Conservation (phyloP, 2,113 vertebrate species). For the Rhagologus leucostigma region DNA sequence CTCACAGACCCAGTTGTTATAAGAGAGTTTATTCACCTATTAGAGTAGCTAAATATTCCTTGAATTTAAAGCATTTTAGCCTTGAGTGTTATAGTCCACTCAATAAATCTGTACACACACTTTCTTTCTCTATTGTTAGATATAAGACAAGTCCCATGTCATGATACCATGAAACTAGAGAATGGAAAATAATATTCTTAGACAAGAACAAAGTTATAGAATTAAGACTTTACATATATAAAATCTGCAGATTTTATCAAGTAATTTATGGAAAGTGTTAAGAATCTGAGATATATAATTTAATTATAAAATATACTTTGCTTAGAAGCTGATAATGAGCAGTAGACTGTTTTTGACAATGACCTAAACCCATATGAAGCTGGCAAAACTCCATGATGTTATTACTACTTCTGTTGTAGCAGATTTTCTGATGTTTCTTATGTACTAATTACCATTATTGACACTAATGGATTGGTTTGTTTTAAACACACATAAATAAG, state of each 20-base stretch:
- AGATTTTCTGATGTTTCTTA: background rate
- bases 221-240: background rate
- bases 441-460: background rate
- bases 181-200: background rate
- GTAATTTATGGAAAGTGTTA: background rate
- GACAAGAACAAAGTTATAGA: background rate
- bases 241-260: background rate
- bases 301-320: background rate
- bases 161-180: background rate
- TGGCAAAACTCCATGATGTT: background rate
- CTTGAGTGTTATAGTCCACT: fast-evolving
- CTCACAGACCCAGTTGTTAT: background rate
- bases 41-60: background rate
- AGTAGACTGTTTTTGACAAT: background rate
- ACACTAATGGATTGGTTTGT: background rate
- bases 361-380: background rate
- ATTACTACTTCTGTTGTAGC: background rate
- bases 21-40: background rate
- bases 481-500: background rate
- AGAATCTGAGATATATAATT: background rate
- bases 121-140: background rate
- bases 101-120: background rate
- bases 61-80: background rate
- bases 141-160: background rate
- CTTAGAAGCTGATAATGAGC: background rate